These are phyloP conservation scores for Osedax frankpressi DNA, from an alignment of 2,888 invertebrate genomes.

Conservation along the genomic window DNA sequence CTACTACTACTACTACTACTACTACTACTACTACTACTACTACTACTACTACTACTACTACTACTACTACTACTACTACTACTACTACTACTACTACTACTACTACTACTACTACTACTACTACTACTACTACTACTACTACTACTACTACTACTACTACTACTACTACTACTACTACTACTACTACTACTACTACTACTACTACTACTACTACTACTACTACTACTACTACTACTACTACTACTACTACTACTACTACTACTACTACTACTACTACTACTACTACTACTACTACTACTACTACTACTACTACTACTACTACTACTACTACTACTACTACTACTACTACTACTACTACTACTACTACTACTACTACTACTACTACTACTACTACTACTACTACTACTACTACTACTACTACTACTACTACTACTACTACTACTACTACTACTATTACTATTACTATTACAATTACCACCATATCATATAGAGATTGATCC, in stretches of 20 bases:
- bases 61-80: neutral
- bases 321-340: too few species aligned
- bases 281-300: too few species aligned
- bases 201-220: neutral
- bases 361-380: too few species aligned
- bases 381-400: too few species aligned
- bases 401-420: too few species aligned
- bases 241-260: neutral
- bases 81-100: neutral
- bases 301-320: too few species aligned
- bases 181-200: neutral
- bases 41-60: neutral
- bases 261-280: neutral
- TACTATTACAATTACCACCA: too few species aligned
- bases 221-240: neutral
- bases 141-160: neutral
- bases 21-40: neutral
- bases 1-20: neutral
- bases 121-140: neutral
- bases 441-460: too few species aligned
- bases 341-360: too few species aligned
- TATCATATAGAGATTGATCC: constrained; percentile 46
- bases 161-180: neutral
- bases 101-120: neutral
- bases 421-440: too few species aligned